Conservation (phyloP, 2,797 vertebrate genomes). For the Fistularia tabacaria region DNA sequence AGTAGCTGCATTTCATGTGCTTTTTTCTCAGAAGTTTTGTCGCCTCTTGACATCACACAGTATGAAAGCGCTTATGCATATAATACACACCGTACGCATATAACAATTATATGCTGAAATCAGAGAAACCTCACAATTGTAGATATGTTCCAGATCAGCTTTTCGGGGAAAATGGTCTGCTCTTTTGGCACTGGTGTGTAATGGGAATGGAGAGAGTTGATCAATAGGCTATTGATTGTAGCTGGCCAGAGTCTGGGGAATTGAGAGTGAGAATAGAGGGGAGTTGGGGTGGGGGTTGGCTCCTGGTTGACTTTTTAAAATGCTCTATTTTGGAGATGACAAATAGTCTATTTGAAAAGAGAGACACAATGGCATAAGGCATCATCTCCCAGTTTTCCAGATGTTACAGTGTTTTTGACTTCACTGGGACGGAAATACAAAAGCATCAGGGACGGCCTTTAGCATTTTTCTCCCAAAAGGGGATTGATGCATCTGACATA, state of each 20-base stretch:
- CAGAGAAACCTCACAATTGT: slow-evolving; percentile 69
- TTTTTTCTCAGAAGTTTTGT: slow-evolving; percentile 10
- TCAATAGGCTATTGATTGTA: slow-evolving; percentile 82
- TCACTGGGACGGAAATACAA: slow-evolving; percentile 66
- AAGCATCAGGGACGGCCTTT: slow-evolving; percentile 54
- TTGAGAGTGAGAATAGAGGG: slow-evolving; percentile 78
- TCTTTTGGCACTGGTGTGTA: slow-evolving; percentile 80
- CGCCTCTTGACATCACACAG: slow-evolving; percentile 15
- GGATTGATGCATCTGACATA: slow-evolving; percentile 3
- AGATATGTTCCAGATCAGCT: slow-evolving; percentile 71
- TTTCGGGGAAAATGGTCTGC: slow-evolving; percentile 73
- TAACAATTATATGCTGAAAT: slow-evolving; percentile 65
- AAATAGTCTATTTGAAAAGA: slow-evolving; percentile 75
- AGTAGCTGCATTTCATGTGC: slow-evolving; percentile 33
- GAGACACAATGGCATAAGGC: slow-evolving; percentile 54
- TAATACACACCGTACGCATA: slow-evolving; percentile 45
- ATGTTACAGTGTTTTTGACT: slow-evolving; percentile 61
- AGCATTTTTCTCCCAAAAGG: slow-evolving; percentile 32
- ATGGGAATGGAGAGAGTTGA: slow-evolving; percentile 83
- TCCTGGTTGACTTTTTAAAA: slow-evolving; percentile 80
- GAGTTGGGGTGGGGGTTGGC: slow-evolving; percentile 72
- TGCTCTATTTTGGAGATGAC: slow-evolving; percentile 78
- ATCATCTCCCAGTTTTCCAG: slow-evolving; percentile 56
- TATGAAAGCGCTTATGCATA: slow-evolving; percentile 27
- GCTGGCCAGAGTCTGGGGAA: slow-evolving; percentile 78